Evolutionary conservation across 1,140 invertebrate species (phyloP).

Genomic region (Drosophila serrata): DNA sequence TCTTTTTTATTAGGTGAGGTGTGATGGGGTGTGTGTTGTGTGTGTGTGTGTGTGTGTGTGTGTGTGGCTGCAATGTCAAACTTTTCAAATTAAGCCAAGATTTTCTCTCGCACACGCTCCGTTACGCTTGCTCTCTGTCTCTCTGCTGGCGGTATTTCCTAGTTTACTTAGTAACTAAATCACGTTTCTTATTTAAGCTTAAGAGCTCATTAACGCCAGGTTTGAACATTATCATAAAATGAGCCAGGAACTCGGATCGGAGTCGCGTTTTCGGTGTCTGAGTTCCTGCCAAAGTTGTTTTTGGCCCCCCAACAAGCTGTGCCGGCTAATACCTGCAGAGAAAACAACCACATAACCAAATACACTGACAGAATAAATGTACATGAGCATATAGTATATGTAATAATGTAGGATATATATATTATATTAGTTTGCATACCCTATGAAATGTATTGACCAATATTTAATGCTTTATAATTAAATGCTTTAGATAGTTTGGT

Average conservation of each 20-base stretch:
- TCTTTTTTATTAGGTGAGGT: conserved; percentile 24
- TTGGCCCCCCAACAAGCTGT: conserved; percentile 37
- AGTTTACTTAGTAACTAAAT: conserved; percentile 84
- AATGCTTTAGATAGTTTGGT: not conserved
- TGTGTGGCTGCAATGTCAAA: conserved; percentile 54
- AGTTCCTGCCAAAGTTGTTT: conserved; percentile 49
- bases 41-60: conserved; percentile 26
- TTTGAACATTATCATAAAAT: conserved; percentile 81
- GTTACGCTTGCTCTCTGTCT: conserved; percentile 6
- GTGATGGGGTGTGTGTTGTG: conserved; percentile 31
- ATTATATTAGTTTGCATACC: not conserved
- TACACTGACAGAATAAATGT: conserved; percentile 5
- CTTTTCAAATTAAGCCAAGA: conserved; percentile 83
- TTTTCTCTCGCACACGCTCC: conserved; percentile 44
- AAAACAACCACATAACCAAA: conserved; percentile 10
- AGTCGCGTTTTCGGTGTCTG: conserved; percentile 51
- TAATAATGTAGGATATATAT: too few species aligned
- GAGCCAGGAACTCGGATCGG: conserved; percentile 50
- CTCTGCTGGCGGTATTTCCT: conserved; percentile 52
- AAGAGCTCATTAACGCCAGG: conserved; percentile 84
- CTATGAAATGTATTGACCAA: not conserved
- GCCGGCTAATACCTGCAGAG: conserved; percentile 33
- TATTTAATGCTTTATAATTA: not conserved
- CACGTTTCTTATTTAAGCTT: conserved; percentile 84
- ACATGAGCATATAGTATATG: too few species aligned